Percentiles rank a stretch among this genome's conserved stretches.
Conservation (phyloP, 2,113 vertebrate genomes). For the Xenopus borealis region DNA sequence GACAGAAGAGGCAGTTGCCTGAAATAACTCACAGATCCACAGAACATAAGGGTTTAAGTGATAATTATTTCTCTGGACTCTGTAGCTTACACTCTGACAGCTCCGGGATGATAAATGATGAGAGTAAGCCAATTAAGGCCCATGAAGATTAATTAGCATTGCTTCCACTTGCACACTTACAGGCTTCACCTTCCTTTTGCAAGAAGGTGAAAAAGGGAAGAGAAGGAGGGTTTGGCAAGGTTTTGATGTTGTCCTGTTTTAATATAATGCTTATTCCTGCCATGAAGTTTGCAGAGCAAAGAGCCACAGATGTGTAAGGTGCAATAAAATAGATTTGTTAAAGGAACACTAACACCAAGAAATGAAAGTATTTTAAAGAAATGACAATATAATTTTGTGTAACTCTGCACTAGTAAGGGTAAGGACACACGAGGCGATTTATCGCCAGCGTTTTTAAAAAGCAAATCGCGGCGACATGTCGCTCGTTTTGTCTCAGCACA, state of each 20-base stretch:
- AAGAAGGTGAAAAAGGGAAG: constrained; percentile 24
- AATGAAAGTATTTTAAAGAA: too few species aligned
- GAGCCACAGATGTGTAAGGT: too few species aligned
- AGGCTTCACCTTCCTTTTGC: constrained; percentile 22
- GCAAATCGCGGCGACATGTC: too few species aligned
- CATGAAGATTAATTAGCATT: constrained; percentile 38
- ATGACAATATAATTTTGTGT: too few species aligned
- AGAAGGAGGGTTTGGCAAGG: neutral
- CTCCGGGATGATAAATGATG: constrained; percentile 32
- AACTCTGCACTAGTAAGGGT: too few species aligned
- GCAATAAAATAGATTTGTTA: too few species aligned
- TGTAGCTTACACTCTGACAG: constrained; percentile 27
- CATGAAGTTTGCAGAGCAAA: too few species aligned
- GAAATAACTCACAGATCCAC: constrained; percentile 1
- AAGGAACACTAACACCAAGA: too few species aligned
- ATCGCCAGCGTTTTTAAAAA: too few species aligned
- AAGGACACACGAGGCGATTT: too few species aligned
- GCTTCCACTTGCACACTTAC: neutral
- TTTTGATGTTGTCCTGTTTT: neutral
- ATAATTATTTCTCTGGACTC: constrained; percentile 38
- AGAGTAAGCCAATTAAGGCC: constrained; percentile 34
- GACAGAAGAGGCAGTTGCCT: too few species aligned
- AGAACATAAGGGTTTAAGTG: constrained; percentile 26
- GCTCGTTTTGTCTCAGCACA: too few species aligned
- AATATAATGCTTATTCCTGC: neutral